phyloP scores from a whole-genome alignment of 2,113 vertebrate genomes.

The Daphoenositta chrysoptera region DNA sequence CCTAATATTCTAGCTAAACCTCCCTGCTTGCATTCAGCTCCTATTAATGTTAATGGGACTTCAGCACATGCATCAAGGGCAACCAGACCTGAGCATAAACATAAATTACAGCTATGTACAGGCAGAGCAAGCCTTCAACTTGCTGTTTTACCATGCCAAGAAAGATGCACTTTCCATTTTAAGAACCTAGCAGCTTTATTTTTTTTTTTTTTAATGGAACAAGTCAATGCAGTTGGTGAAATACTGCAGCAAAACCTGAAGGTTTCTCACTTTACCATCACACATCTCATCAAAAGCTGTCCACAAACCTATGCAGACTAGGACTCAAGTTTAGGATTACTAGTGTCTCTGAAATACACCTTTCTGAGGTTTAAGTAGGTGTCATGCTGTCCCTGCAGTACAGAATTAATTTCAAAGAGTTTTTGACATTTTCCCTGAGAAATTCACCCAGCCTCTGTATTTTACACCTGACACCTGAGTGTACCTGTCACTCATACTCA shows the following conservation, averaged over 20 bases:
- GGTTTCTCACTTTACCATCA: neutral
- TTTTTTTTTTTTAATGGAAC: neutral
- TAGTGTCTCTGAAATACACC: neutral
- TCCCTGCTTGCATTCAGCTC: neutral
- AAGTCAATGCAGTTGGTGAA: neutral
- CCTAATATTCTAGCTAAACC: neutral
- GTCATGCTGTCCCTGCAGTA: neutral
- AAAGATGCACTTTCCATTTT: slow-evolving; percentile 29
- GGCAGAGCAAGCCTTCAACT: neutral
- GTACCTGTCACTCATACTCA: neutral
- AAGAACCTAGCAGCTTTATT: neutral
- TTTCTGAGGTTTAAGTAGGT: neutral
- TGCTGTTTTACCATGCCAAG: neutral
- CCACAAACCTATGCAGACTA: neutral
- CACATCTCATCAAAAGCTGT: neutral
- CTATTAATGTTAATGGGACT: slow-evolving; percentile 37
- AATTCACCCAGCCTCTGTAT: neutral
- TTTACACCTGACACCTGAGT: neutral
- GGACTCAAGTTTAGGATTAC: neutral
- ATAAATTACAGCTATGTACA: slow-evolving; percentile 24
- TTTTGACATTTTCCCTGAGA: neutral
- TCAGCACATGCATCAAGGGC: slow-evolving; percentile 14
- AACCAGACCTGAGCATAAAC: slow-evolving; percentile 10
- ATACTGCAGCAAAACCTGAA: neutral
- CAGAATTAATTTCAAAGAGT: neutral